Conservation (phyloP, 1,140 invertebrate genomes). For the Vanessa tameamea region DNA sequence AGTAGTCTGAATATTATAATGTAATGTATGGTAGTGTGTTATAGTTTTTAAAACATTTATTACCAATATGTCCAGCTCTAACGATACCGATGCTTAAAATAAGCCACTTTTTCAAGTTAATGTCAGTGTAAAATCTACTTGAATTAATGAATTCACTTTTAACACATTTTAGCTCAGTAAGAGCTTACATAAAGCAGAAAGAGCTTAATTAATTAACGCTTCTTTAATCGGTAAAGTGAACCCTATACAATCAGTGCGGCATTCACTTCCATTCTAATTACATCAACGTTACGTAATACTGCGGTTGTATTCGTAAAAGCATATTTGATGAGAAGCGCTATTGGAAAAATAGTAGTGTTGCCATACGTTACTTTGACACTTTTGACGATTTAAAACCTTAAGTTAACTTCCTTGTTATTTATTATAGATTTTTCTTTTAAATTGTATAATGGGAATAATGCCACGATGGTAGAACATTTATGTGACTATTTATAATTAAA, state of each 20-base stretch:
- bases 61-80: too few species aligned
- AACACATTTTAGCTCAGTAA: background rate
- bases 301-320: conserved; percentile 21
- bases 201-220: conserved; percentile 26
- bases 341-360: conserved; percentile 6
- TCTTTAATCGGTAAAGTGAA: conserved; percentile 23
- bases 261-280: conserved; percentile 23
- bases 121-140: background rate
- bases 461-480: too few species aligned
- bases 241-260: conserved; percentile 17
- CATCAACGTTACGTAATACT: conserved; percentile 31
- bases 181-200: background rate
- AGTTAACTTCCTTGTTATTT: too few species aligned
- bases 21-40: too few species aligned
- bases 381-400: too few species aligned
- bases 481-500: too few species aligned
- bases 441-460: too few species aligned
- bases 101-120: too few species aligned
- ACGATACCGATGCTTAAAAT: too few species aligned
- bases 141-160: background rate
- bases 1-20: too few species aligned
- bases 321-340: conserved; percentile 7
- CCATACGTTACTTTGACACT: background rate
- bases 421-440: too few species aligned
- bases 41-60: too few species aligned